phyloP scores from a whole-genome alignment of 2,113 vertebrate species.

The Mus pahari region DNA sequence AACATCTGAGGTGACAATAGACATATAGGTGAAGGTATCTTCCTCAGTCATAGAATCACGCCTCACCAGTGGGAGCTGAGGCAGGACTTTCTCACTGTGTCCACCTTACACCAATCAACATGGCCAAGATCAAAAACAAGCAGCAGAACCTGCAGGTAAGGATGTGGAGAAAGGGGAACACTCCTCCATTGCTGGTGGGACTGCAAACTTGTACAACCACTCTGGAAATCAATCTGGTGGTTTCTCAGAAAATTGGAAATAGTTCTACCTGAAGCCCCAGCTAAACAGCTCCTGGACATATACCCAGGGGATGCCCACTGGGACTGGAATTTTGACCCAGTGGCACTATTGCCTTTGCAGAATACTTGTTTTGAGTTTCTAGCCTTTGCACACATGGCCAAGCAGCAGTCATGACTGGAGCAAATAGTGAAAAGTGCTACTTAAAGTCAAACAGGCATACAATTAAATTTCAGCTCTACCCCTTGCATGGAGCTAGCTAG shows the following conservation, averaged over 20 bases:
- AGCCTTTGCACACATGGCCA: neutral
- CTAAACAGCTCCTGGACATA: too few species aligned
- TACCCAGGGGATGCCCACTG: too few species aligned
- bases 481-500: neutral
- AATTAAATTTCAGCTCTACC: slow-evolving; percentile 8
- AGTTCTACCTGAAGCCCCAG: too few species aligned
- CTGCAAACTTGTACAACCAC: too few species aligned
- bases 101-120: too few species aligned
- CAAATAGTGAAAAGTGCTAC: neutral
- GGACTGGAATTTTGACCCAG: neutral
- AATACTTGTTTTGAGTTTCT: neutral
- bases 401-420: neutral
- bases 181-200: too few species aligned
- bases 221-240: too few species aligned
- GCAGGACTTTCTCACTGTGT: neutral
- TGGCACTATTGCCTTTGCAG: neutral
- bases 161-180: too few species aligned
- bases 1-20: too few species aligned
- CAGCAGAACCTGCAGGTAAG: too few species aligned
- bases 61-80: neutral
- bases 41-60: neutral
- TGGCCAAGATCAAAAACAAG: too few species aligned
- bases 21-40: neutral
- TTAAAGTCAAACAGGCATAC: neutral
- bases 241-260: too few species aligned